Base-by-base conservation (phyloP, 2,888 invertebrate genomes). In the Sinelater perroti region DNA sequence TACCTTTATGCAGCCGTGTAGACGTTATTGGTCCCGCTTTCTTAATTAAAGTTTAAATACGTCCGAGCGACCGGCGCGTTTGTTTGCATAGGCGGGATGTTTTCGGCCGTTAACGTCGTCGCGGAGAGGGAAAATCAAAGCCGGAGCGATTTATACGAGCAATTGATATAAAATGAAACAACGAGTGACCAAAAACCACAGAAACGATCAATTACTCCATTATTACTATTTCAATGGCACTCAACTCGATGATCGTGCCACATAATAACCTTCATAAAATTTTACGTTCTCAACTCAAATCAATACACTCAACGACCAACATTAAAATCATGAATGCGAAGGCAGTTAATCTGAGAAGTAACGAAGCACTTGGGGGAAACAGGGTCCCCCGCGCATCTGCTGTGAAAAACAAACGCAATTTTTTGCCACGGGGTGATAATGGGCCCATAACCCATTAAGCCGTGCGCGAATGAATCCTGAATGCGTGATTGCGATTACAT, bases 211-310 rank as follows among this genome's bases (percentile, higher is more conserved):
- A 72, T 75, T 72, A 72, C 70, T 70, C 70, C 64, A 73, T 72
- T 75, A 74, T 73, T 71, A 72, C 71, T 66, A 70, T 71, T 71
- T 67, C 69, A 72, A 73, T 72, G 70, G 70, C 71, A 69, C 69
- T 70, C 70, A 68, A 71, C 72, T 70, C 70, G 70, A 70, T 72
- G 72, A 72, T 69, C 67, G 69, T 71, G 71, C 72, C 72, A 70
- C 71, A 72, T 75, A 72, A 75, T 72, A 69, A 68, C 72, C 67
- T 69, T 67, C 67, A 72, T 74, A 74, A 75, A 75, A 75, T 75
- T 75, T 75, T 73, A 75, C 73, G 74, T 72, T 68, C 69, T 61
- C 70, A 68, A 72, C 70, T 71, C 68, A 64, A 73, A 72, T 73
- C 75, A 70, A 74, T 74, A 70, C 62, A 62, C 61, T 64, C 67